Base-by-base conservation (phyloP, 2,797 vertebrate species). In the Emydoidea blandingii region DNA sequence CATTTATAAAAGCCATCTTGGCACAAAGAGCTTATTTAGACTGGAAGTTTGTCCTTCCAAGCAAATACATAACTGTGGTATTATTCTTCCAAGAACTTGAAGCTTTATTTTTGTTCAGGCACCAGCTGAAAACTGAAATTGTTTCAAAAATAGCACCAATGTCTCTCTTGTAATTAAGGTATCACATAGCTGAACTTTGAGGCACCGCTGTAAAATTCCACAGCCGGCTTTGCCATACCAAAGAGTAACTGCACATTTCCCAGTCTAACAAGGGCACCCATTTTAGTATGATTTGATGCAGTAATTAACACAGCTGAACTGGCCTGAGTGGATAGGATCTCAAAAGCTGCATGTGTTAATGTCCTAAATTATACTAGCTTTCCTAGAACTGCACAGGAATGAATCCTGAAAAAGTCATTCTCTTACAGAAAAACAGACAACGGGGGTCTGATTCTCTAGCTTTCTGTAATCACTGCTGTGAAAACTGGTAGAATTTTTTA, bases 51-150 rank as follows among this genome's bases (percentile, higher is more conserved):
- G 16, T 94, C 88, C 80, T 95, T 96, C 94, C 94, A 89, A 50
- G 85, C 90, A 96, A 96, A 97, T 96, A 91, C 94, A 86, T 94
- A 95, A 50, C 95, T 90, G 50, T 78, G 84, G 85, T 95, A 95
- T 95, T 94, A 92, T 83, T 95, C 85, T 89, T 74, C 14, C 16
- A 91, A 93, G 88, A 59, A 83, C 62, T 83, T 84, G 83, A 90
- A 88, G 81, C 85, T 93, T 83, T 90, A 29, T 94, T 93, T 95
- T 94, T 96, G 95, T 89, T 50, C 41, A 68, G 94, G 86, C 92
- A 87, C 56, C 72, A 41, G 68, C 92, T 92, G 93, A 87, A 76
- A 95, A 88, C 34, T 91, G 86, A 83, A 89, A 5, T 41, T 1
- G 57, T 80, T 95, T 88, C 56, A 21, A 50, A 56, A 90, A 86